Conservation (phyloP, 2,888 invertebrate species). For the Mycalesis mineus region DNA sequence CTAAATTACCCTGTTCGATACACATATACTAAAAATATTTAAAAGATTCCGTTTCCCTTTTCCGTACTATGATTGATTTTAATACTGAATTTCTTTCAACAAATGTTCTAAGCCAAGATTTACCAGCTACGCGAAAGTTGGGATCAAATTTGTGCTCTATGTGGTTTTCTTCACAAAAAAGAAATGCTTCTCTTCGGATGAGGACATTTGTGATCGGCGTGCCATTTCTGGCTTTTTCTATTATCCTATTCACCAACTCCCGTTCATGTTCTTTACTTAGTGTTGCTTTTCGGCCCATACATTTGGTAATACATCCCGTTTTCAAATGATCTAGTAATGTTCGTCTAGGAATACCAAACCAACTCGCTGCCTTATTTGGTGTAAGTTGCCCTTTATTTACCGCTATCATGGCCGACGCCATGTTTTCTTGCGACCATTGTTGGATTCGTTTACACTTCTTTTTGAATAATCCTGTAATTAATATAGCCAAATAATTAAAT, state of each 20-base stretch:
- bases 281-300: background rate
- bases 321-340: background rate
- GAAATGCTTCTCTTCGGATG: background rate
- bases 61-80: background rate
- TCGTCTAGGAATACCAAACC: background rate
- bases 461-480: background rate
- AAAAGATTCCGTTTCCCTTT: no score
- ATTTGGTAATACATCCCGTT: background rate
- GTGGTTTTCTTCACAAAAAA: background rate
- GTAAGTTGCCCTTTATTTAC: background rate
- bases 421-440: background rate
- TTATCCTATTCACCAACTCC: background rate
- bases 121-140: background rate
- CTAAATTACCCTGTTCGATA: no score
- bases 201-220: background rate
- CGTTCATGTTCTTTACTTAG: background rate
- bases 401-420: background rate
- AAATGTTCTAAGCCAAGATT: background rate
- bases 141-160: background rate
- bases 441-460: background rate
- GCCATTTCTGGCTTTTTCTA: background rate
- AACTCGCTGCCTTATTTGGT: background rate
- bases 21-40: no score
- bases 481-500: no score
- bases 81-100: background rate